phyloP scores from a whole-genome alignment of 1,140 invertebrate genomes.

The Zaprionus camerounensis region DNA sequence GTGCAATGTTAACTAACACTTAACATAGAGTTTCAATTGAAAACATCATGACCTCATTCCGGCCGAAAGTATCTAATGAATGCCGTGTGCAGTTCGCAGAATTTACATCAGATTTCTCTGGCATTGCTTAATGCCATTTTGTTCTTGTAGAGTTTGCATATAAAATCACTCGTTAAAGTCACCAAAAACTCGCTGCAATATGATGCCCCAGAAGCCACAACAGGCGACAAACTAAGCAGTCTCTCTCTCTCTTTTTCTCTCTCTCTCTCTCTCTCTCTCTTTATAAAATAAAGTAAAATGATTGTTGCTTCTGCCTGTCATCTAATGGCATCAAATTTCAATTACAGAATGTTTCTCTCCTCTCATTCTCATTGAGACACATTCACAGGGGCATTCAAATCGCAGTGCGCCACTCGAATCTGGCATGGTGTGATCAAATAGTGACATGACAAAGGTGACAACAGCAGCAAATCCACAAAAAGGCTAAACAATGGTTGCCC shows the following conservation, averaged over 20 bases:
- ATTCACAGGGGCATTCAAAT: conserved; percentile 40
- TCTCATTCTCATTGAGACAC: conserved; percentile 29
- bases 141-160: conserved; percentile 40
- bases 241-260: neutral
- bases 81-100: conserved; percentile 65
- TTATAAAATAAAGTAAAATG: conserved; percentile 29
- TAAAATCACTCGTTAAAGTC: conserved; percentile 50
- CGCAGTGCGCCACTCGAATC: conserved; percentile 2
- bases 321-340: conserved; percentile 82
- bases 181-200: conserved; percentile 47
- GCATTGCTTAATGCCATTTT: conserved; percentile 62
- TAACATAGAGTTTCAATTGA: conserved; percentile 45
- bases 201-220: conserved; percentile 28
- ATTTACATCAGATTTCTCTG: conserved; percentile 78
- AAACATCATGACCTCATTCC: conserved; percentile 71
- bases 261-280: neutral
- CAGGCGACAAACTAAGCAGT: conserved; percentile 21
- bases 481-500: conserved; percentile 75
- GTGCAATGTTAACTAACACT: conserved; percentile 14
- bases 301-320: conserved; percentile 56
- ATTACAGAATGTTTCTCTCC: conserved; percentile 70
- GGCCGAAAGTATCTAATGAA: conserved; percentile 65
- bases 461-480: conserved; percentile 73
- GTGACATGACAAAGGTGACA: conserved; percentile 80
- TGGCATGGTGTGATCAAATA: conserved; percentile 54